These are phyloP conservation scores for Drosophila orosa DNA, from an alignment of 1,140 invertebrate species.

Conservation along the genomic window DNA sequence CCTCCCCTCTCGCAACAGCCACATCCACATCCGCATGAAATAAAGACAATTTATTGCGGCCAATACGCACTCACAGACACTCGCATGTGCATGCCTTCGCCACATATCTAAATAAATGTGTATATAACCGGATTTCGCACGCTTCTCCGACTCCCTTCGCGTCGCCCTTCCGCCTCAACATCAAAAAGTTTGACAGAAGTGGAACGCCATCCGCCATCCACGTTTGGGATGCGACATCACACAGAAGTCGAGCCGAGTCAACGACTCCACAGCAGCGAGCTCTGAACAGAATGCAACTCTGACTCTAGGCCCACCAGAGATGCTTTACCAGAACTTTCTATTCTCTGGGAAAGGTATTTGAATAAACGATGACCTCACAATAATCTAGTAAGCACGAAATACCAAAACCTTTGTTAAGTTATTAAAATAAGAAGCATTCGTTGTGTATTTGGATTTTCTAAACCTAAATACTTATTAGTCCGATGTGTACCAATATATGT, in stretches of 20 bases:
- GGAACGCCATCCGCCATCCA: slow-evolving; percentile 61
- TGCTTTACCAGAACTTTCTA: neutral
- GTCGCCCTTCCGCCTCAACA: slow-evolving; percentile 43
- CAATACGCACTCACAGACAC: slow-evolving; percentile 60
- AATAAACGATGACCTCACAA: neutral
- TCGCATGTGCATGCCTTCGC: slow-evolving; percentile 10
- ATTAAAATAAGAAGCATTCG: neutral
- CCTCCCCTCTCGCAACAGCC: slow-evolving; percentile 21
- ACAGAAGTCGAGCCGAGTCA: slow-evolving; percentile 18
- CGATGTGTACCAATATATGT: neutral
- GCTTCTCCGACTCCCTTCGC: slow-evolving; percentile 43
- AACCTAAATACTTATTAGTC: neutral
- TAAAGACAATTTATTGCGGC: slow-evolving; percentile 76
- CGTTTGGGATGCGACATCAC: slow-evolving; percentile 51
- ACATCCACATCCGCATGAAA: slow-evolving; percentile 71
- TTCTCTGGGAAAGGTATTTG: neutral
- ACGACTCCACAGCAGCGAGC: slow-evolving; percentile 20
- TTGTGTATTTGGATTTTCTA: neutral
- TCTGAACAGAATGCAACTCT: slow-evolving; percentile 45
- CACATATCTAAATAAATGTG: slow-evolving; percentile 36
- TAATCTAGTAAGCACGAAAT: neutral
- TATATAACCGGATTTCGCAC: slow-evolving; percentile 51
- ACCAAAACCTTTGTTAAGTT: neutral
- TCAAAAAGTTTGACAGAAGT: slow-evolving; percentile 78
- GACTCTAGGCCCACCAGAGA: slow-evolving; percentile 2